phyloP scores from a whole-genome alignment of 2,797 vertebrate species.

The Scomberomorus guttatus region DNA sequence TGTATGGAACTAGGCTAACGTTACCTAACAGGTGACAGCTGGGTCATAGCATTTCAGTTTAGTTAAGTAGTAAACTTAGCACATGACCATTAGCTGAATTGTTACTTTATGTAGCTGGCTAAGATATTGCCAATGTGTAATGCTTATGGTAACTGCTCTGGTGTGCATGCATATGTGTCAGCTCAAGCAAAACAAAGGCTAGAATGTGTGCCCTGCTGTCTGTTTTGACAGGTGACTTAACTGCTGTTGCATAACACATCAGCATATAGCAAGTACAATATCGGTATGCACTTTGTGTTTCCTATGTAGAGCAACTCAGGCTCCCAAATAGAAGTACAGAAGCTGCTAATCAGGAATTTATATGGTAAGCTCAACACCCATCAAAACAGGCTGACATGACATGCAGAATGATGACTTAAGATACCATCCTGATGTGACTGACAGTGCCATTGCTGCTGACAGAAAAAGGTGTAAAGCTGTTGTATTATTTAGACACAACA shows the following conservation, averaged over 20 bases:
- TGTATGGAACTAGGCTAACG: too few relatives aligned
- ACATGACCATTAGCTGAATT: too few relatives aligned
- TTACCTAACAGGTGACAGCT: too few relatives aligned
- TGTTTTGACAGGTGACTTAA: conserved; percentile 21
- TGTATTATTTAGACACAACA: too few relatives aligned
- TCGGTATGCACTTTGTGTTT: conserved; percentile 3
- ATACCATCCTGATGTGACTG: conserved; percentile 4
- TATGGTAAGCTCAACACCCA: not conserved
- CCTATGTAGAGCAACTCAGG: not conserved
- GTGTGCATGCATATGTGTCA: too few relatives aligned
- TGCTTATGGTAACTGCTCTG: too few relatives aligned
- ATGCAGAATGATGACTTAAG: not conserved
- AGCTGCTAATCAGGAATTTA: not conserved
- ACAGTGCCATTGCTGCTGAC: not conserved
- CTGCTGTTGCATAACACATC: not conserved
- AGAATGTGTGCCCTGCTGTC: not conserved
- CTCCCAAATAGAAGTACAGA: conserved; percentile 2
- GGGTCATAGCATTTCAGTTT: not conserved
- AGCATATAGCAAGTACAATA: not conserved
- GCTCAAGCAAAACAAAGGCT: too few relatives aligned
- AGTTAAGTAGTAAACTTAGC: too few relatives aligned
- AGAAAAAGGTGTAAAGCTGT: too few relatives aligned
- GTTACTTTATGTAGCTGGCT: too few relatives aligned
- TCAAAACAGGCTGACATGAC: not conserved
- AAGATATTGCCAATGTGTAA: too few relatives aligned